A percentile compares a stretch with the other conserved stretches of the same genome.
phyloP scores from a whole-genome alignment of 1,140 invertebrate species.

The Araneus ventricosus region DNA sequence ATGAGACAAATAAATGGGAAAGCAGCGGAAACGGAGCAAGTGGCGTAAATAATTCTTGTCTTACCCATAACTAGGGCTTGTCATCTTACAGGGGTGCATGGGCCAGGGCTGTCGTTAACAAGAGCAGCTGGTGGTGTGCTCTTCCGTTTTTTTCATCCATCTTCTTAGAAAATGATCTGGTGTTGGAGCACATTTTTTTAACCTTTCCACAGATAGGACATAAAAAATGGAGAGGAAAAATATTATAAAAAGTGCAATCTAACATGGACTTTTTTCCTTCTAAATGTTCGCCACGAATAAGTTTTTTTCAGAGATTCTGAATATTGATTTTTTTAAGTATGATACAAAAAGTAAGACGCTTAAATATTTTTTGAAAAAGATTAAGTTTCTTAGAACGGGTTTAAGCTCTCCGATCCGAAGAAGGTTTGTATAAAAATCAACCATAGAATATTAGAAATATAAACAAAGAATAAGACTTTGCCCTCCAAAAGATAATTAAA shows the following conservation, averaged over 20 bases:
- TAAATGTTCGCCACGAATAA: no score
- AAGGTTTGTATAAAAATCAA: no score
- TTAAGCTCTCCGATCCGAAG: no score
- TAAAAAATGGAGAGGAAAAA: not conserved
- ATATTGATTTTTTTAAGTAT: no score
- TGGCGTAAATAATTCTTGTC: slow-evolving; percentile 23
- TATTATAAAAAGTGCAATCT: not conserved
- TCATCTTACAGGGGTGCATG: not conserved
- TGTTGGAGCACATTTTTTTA: not conserved
- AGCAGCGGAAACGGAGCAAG: not conserved
- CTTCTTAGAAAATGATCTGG: not conserved
- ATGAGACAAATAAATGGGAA: not conserved
- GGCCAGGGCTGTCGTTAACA: not conserved
- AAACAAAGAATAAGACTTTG: no score
- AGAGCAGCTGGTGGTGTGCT: not conserved
- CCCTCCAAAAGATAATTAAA: no score
- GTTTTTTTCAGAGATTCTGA: no score
- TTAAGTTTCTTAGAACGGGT: no score
- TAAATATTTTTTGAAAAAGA: no score
- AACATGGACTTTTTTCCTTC: not conserved
- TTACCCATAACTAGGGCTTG: not conserved
- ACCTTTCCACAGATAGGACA: not conserved
- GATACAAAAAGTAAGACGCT: no score
- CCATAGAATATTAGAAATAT: no score
- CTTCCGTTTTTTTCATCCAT: not conserved